Percentiles rank a stretch among this genome's conserved stretches.
These are phyloP conservation scores for Acronicta psi DNA, from an alignment of 2,888 invertebrate genomes.

Conservation along the genomic window DNA sequence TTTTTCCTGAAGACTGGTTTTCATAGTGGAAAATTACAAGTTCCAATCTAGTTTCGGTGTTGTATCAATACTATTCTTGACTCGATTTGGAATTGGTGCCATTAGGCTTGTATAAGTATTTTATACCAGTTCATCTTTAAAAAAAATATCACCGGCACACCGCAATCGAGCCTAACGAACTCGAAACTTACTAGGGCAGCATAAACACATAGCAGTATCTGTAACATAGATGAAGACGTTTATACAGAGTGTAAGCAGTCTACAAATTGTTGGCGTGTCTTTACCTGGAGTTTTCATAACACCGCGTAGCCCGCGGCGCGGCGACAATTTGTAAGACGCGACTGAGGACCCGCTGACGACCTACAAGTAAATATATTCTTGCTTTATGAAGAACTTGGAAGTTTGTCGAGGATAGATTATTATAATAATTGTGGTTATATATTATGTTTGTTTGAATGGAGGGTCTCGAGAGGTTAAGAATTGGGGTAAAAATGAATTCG, in stretches of 20 bases:
- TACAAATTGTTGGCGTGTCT: conserved; percentile 85
- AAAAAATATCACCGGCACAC: conserved; percentile 2
- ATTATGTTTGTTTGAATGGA: neutral
- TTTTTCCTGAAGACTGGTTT: too few species aligned
- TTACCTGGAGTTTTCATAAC: conserved; percentile 86
- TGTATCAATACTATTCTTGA: too few species aligned
- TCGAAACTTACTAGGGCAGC: conserved; percentile 58
- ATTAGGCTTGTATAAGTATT: too few species aligned
- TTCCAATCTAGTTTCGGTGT: too few species aligned
- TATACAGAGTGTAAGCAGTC: conserved; percentile 81
- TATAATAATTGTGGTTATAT: conserved; percentile 22
- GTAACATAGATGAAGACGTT: conserved; percentile 80
- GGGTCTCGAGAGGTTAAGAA: too few species aligned
- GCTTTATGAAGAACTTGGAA: conserved; percentile 63
- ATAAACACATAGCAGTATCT: conserved; percentile 71
- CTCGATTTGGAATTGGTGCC: too few species aligned
- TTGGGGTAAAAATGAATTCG: too few species aligned
- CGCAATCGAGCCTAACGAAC: conserved; percentile 44
- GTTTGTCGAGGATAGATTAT: conserved; percentile 40
- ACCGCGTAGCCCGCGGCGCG: conserved; percentile 76
- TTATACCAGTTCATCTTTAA: too few species aligned
- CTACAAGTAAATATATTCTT: conserved; percentile 77
- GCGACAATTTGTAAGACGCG: conserved; percentile 80
- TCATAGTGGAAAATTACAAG: too few species aligned
- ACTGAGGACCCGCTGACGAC: conserved; percentile 80